Conservation (phyloP, 1,140 invertebrate genomes). For the Drosophila takahashii region DNA sequence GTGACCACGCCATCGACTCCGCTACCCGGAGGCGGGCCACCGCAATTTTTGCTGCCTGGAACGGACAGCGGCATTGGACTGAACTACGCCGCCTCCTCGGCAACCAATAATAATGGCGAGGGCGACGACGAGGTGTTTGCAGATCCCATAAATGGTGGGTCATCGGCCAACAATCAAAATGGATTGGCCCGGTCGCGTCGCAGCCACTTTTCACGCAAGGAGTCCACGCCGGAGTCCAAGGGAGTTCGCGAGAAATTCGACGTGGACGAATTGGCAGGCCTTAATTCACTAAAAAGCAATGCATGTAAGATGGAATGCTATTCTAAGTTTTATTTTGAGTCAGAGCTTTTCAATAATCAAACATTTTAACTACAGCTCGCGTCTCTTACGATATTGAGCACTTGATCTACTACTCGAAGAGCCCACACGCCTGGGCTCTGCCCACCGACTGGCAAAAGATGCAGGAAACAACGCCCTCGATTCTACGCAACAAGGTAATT, state of each 20-base stretch:
- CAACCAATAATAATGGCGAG: constrained; percentile 65
- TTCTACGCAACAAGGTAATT: constrained; percentile 84
- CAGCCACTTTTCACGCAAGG: constrained; percentile 84
- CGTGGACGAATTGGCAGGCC: constrained; percentile 40
- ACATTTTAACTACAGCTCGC: constrained; percentile 52
- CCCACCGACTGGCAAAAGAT: constrained; percentile 80
- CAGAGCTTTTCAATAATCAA: background rate
- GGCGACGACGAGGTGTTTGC: constrained; percentile 83
- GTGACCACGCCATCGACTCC: constrained; percentile 80
- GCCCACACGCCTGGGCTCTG: constrained; percentile 77
- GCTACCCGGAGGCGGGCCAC: constrained; percentile 68
- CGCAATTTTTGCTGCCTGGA: constrained; percentile 73
- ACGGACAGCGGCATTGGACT: constrained; percentile 83
- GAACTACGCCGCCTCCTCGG: constrained; percentile 59
- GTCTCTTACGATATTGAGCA: constrained; percentile 80
- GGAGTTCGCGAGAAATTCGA: constrained; percentile 53
- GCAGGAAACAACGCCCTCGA: constrained; percentile 68
- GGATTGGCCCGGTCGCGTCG: constrained; percentile 80
- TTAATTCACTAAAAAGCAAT: constrained; percentile 51
- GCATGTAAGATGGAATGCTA: constrained; percentile 50
- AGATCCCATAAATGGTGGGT: constrained; percentile 50
- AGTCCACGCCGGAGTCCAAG: constrained; percentile 77
- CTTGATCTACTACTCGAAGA: constrained; percentile 80
- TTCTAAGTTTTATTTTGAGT: too few relatives aligned
- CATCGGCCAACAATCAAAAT: constrained; percentile 57